These are phyloP conservation scores for Branchinecta lynchi DNA, from an alignment of 1,140 invertebrate species.

Conservation along the genomic window DNA sequence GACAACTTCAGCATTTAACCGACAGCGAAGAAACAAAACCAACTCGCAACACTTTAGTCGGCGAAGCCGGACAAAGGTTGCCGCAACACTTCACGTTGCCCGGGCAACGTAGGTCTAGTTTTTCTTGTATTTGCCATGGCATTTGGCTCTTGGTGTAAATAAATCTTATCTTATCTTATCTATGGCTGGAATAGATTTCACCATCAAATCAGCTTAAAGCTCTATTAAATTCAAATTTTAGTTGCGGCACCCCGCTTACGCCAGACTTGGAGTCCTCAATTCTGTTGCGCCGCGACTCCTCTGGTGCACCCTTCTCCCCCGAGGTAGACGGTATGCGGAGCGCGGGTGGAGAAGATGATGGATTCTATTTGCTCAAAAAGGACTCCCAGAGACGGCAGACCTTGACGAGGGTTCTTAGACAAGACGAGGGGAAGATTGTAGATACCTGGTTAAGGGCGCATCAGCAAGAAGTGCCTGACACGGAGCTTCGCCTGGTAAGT, in stretches of 20 bases:
- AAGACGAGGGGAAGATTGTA: conserved; percentile 73
- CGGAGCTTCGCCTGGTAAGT: conserved; percentile 41
- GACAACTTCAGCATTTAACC: too few species aligned
- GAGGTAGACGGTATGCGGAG: conserved; percentile 25
- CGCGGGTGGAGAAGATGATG: conserved; percentile 48
- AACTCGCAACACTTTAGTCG: too few species aligned
- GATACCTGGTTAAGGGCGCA: conserved; percentile 65
- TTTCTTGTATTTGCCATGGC: too few species aligned
- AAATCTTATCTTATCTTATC: too few species aligned
- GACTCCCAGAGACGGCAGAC: conserved; percentile 87
- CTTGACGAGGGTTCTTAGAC: conserved; percentile 67
- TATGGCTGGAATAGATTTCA: too few species aligned
- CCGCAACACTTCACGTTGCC: too few species aligned
- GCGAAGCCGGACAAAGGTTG: too few species aligned
- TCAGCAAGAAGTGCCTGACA: conserved; percentile 46
- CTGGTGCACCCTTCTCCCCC: conserved; percentile 11
- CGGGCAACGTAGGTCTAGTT: too few species aligned
- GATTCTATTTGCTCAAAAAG: conserved; percentile 90
- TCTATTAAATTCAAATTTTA: too few species aligned
- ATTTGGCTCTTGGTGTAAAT: too few species aligned
- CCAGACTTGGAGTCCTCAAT: not conserved
- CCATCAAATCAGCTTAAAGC: too few species aligned
- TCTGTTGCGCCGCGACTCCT: not conserved
- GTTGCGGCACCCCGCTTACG: not conserved
- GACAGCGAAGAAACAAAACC: too few species aligned